phyloP scores from a whole-genome alignment of 2,797 vertebrate genomes.

The Glossophaga mutica region DNA sequence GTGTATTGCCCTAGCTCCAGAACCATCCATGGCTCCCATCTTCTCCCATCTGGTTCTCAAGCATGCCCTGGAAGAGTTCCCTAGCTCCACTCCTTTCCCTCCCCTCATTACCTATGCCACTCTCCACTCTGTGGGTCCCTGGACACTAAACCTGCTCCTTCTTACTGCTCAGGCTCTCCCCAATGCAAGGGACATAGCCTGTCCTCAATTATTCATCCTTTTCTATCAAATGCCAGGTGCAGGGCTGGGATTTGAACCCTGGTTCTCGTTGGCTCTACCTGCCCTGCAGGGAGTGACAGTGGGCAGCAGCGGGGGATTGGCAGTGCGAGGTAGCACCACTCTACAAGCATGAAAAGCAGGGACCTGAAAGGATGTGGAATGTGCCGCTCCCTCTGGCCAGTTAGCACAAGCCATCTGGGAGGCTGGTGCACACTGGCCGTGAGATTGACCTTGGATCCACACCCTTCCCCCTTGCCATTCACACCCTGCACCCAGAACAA shows the following conservation, averaged over 20 bases:
- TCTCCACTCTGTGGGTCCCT: not conserved
- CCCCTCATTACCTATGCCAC: accelerated
- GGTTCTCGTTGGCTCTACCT: not conserved
- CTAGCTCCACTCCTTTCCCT: not conserved
- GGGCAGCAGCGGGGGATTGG: not conserved
- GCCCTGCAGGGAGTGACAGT: not conserved
- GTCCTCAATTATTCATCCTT: not conserved
- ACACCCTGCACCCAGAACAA: not conserved
- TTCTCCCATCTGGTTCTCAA: not conserved
- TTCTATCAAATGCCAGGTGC: not conserved
- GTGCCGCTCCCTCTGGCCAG: not conserved
- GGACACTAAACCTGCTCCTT: not conserved
- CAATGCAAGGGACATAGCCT: not conserved
- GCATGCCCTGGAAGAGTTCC: no score
- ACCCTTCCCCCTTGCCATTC: no score
- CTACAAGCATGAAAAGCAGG: not conserved
- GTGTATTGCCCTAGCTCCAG: not conserved
- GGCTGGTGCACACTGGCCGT: not conserved
- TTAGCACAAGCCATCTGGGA: not conserved
- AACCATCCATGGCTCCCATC: not conserved
- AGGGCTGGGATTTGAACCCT: not conserved
- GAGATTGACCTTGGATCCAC: no score
- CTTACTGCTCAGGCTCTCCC: no score
- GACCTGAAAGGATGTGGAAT: no score
- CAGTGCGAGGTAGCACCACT: not conserved